A percentile compares a stretch with the other conserved stretches of the same genome.
phyloP scores from a whole-genome alignment of 2,888 invertebrate genomes.

The Oxytorus armatus region DNA sequence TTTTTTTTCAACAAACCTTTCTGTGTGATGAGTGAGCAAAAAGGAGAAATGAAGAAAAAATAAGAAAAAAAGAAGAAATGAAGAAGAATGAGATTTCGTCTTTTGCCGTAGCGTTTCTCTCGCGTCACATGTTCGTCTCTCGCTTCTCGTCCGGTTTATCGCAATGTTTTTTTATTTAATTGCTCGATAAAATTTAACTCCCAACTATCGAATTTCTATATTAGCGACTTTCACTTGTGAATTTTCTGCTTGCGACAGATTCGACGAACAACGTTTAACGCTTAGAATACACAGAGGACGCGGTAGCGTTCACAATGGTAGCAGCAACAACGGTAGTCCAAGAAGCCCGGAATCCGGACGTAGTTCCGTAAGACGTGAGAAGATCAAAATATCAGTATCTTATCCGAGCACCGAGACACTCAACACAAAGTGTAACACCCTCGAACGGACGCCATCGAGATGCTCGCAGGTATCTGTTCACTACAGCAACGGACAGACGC shows the following conservation, averaged over 20 bases:
- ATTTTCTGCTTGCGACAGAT: constrained; percentile 87
- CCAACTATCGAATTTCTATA: neutral
- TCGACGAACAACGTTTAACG: constrained; percentile 96
- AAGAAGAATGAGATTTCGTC: too few relatives aligned
- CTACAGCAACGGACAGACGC: constrained; percentile 82
- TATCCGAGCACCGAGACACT: constrained; percentile 91
- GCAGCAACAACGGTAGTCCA: constrained; percentile 80
- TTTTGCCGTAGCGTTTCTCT: neutral
- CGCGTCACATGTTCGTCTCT: too few relatives aligned
- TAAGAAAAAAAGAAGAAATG: too few relatives aligned
- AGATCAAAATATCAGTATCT: constrained; percentile 94
- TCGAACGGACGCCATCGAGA: constrained; percentile 81
- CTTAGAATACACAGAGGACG: constrained; percentile 95
- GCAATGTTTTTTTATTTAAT: constrained; percentile 1
- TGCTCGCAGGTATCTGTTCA: constrained; percentile 81
- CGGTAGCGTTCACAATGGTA: constrained; percentile 86
- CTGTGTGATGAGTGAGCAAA: neutral
- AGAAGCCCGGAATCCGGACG: constrained; percentile 79
- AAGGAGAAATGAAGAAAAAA: neutral
- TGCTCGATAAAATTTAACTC: neutral
- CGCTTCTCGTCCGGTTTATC: neutral
- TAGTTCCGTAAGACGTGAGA: constrained; percentile 88
- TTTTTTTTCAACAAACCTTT: too few relatives aligned
- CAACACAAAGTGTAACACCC: constrained; percentile 82
- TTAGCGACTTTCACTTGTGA: neutral